phyloP scores from a whole-genome alignment of 1,140 invertebrate genomes.

The Ceratitis capitata region DNA sequence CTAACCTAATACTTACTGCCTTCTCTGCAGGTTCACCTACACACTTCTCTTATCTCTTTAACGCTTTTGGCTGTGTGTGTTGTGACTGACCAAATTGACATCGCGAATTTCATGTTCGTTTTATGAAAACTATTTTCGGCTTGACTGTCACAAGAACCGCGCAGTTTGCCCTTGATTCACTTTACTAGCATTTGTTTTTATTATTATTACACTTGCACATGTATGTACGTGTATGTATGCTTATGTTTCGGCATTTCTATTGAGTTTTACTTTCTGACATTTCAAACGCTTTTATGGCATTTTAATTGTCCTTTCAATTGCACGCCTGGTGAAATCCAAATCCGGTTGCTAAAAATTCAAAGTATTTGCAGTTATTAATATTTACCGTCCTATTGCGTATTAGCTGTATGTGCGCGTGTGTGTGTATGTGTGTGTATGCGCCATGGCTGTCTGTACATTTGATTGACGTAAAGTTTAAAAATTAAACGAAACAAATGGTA shows the following conservation, averaged over 20 bases:
- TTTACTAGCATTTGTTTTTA: background rate
- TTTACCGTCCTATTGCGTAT: background rate
- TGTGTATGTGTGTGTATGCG: no score
- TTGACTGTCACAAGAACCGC: background rate
- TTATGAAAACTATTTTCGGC: background rate
- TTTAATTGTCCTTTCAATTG: slow-evolving; percentile 1
- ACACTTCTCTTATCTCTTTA: background rate
- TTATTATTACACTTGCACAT: background rate
- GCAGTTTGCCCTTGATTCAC: background rate
- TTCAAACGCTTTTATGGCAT: background rate
- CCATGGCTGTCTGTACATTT: background rate
- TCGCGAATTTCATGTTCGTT: background rate
- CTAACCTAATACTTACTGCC: no score
- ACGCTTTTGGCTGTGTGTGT: background rate
- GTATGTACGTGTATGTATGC: background rate
- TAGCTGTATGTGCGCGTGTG: background rate
- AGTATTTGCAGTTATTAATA: background rate
- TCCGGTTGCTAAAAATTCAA: background rate
- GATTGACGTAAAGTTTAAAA: background rate
- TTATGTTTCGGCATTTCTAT: background rate
- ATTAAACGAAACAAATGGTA: background rate
- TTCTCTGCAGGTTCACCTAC: no score
- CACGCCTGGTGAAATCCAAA: background rate
- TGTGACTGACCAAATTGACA: background rate
- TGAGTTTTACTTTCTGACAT: background rate